phyloP scores from a whole-genome alignment of 2,888 invertebrate genomes.

The Flabesymbios commensalis region DNA sequence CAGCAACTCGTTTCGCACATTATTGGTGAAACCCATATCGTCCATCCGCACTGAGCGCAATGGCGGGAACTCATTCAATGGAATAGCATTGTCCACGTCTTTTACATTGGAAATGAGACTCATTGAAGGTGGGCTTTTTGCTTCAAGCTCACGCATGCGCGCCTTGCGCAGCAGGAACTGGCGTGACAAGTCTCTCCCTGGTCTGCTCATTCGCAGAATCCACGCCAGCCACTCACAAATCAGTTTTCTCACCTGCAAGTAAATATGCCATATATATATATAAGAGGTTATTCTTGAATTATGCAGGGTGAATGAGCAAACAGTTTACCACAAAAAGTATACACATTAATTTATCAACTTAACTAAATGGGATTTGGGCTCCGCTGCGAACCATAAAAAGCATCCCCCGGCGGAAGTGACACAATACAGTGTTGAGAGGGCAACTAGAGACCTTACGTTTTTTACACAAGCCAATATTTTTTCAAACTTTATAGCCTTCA shows the following conservation, averaged over 20 bases:
- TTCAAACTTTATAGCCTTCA: too few relatives aligned
- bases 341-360: too few relatives aligned
- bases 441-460: too few relatives aligned
- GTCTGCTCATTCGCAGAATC: slow-evolving; percentile 38
- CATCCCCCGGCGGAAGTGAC: too few relatives aligned
- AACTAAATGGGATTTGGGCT: too few relatives aligned
- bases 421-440: too few relatives aligned
- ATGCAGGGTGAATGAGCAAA: too few relatives aligned
- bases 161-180: slow-evolving; percentile 40
- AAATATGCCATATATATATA: too few relatives aligned
- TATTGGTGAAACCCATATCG: slow-evolving; percentile 15
- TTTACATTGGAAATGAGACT: slow-evolving; percentile 39
- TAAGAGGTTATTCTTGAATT: too few relatives aligned
- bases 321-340: too few relatives aligned
- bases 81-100: slow-evolving; percentile 40
- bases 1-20: slow-evolving; percentile 37
- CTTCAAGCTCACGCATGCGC: slow-evolving; percentile 36
- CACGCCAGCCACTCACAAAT: slow-evolving; percentile 41
- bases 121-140: slow-evolving; percentile 35
- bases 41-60: slow-evolving; percentile 29
- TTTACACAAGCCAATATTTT: too few relatives aligned
- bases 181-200: slow-evolving; percentile 36
- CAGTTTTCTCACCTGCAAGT: slow-evolving; percentile 33
- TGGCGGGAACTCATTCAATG: slow-evolving; percentile 23
- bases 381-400: too few relatives aligned